These are phyloP conservation scores for Mycalesis mineus DNA, from an alignment of 2,888 invertebrate species.

Conservation along the genomic window DNA sequence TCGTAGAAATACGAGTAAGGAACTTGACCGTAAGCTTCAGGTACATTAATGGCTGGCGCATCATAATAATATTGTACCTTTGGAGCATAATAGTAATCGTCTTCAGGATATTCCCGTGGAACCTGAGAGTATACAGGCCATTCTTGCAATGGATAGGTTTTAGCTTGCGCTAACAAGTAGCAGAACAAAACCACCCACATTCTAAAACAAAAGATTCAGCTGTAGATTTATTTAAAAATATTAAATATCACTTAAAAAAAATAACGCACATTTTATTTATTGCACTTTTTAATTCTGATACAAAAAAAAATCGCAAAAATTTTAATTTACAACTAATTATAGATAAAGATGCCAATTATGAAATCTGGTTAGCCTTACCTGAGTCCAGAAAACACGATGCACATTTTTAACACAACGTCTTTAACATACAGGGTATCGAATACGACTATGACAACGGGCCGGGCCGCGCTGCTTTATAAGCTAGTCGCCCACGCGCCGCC, in stretches of 20 bases:
- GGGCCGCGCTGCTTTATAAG: constrained; percentile 64
- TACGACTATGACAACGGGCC: constrained; percentile 64
- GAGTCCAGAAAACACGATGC: constrained; percentile 58
- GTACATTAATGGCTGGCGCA: constrained; percentile 50
- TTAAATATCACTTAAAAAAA: background rate
- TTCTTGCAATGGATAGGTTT: constrained; percentile 63
- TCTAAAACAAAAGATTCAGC: constrained; percentile 42
- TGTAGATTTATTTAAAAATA: background rate
- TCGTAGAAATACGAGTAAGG: constrained; percentile 69
- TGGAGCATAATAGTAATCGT: constrained; percentile 78
- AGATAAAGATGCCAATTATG: background rate
- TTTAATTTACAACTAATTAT: background rate
- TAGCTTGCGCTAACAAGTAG: constrained; percentile 69
- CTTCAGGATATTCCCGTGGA: constrained; percentile 72
- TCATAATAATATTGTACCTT: constrained; percentile 72
- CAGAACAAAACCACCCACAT: constrained; percentile 61
- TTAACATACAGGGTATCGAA: constrained; percentile 46
- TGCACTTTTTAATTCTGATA: background rate
- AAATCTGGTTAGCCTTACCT: too few species aligned
- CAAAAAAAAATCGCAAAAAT: background rate
- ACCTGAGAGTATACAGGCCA: constrained; percentile 74
- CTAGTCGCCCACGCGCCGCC: constrained; percentile 78
- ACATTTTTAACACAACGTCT: constrained; percentile 49
- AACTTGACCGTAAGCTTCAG: constrained; percentile 62
- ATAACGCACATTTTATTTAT: background rate